Evolutionary conservation across 23 tunicate species (phyloP), one percentile per base, ranked within the genome.

Genomic region (Styela clava): DNA sequence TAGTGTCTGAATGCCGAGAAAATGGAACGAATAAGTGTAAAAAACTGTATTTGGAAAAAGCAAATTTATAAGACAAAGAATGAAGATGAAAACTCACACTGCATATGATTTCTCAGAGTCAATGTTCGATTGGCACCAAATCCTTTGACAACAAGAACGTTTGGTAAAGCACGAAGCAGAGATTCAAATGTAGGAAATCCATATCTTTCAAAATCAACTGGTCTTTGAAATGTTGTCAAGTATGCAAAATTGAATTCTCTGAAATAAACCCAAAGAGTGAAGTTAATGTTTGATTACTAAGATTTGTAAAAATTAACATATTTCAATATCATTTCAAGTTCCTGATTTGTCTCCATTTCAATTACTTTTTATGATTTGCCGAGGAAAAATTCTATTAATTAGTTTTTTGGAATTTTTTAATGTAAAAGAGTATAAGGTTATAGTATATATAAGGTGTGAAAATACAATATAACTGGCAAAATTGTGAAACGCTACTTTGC

Each of bases 181-280:
- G 56, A 85, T 73, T 89, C 95, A 61, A 80, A 65, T 1, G 95
- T 73, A 3, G 79, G 83, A 64, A 84, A 89, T n/a, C 95, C 95
- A 52, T 73, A 84, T 19, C 71, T 84, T 69, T 89, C 95, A 56
- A 62, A 74, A 61, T 89, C 89, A 22, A 89, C 72, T 9, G 95
- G 9, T 30, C 82, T 80, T 16, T 68, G 69, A 65, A 73, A 77
- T 44, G 34, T 35, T 23, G 81, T 73, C 35, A 79, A 79, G 70
- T 85, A 89, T 31, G 79, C 84, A 31, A 69, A 84, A 68, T 85
- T 89, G 86, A 89, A 89, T 64, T 89, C 95, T 3, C 95, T 35
- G 37, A 28, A 21, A 44, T n/a, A n/a, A n/a, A 18, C 23, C 23
- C 28, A n/a, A 31, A 36, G 21, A 69, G 33, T 36, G 74, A 69